Evolutionary conservation across 92 coral and sea anemone genomes (phyloP), one percentile per base, ranked within the genome.

Genomic region (Umimayanthus chanpuru): DNA sequence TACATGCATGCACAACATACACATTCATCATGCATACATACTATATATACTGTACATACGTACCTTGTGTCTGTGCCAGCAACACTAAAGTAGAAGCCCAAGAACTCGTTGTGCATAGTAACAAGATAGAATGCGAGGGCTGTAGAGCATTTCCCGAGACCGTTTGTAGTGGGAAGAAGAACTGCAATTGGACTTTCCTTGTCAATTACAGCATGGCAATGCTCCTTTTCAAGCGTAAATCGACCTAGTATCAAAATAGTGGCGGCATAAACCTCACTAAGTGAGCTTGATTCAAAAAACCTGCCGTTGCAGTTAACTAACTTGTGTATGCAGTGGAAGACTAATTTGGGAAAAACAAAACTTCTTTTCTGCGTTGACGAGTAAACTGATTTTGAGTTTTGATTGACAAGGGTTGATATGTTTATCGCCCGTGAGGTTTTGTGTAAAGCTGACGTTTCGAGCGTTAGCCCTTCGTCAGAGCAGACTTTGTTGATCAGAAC

Each of bases 101-200:
- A 32, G 85, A 80, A 80, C 11, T 80, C 85, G 32, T 80, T 80
- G 85, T 80, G 85, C 73, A 80, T 8, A 16, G 39, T 64, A 55
- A 58, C 85, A 58, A 80, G 85, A 80, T 55, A 80, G 47, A 80
- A 80, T 7, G 85, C 28, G 7, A 80, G 85, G 44, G 85, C 70
- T 80, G 66, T 55, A 7, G 85, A 80, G 70, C 85, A 80, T 56
- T 40, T 64, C 29, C 85, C 85, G 18, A 29, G 72, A 18, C 30
- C 85, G 25, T 26, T 61, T 61, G 68, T 61, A 25, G 72, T 28
- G 66, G 85, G 85, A 32, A 80, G 85, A 80, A 80, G 85, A 30
- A 80, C 73, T 80, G 73, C 85, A 36, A 80, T 25, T 38, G 85
- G 73, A 30, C 71, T 55, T 4, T 80, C 49, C 29, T 53, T 36